Evolutionary conservation across 92 coral and sea anemone species (phyloP).

Genomic region (Epizoanthus stellaris): DNA sequence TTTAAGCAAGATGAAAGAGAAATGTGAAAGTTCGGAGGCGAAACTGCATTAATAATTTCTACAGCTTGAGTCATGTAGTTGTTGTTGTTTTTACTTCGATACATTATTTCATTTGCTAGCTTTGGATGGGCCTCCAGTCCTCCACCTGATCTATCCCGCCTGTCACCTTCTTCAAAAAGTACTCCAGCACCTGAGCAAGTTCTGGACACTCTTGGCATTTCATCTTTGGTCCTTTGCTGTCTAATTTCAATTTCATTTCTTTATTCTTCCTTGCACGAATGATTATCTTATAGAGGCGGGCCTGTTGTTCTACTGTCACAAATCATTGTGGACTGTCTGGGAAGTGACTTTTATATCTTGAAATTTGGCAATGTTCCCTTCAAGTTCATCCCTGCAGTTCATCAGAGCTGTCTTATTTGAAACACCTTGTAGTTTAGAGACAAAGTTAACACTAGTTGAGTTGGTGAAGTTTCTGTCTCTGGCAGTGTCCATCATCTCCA

Average conservation of each 20-base stretch:
- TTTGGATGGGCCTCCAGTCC: constrained; percentile 45
- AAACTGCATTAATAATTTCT: constrained; percentile 30
- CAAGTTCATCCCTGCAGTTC: constrained; percentile 47
- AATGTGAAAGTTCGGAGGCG: constrained; percentile 38
- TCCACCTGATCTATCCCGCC: constrained; percentile 39
- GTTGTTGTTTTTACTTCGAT: constrained; percentile 44
- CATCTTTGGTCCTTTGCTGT: constrained; percentile 28
- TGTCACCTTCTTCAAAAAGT: constrained; percentile 32
- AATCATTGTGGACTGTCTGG: constrained; percentile 23
- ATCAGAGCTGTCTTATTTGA: constrained; percentile 24
- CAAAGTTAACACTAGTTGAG: constrained; percentile 49
- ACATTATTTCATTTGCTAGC: constrained; percentile 20
- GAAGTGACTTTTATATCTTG: constrained; percentile 26
- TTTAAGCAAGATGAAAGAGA: constrained; percentile 39
- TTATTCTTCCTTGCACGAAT: constrained; percentile 26
- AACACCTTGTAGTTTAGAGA: constrained; percentile 35
- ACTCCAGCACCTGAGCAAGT: constrained; percentile 1
- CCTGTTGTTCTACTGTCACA: constrained; percentile 21
- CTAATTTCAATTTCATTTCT: constrained; percentile 28
- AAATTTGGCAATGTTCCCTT: constrained; percentile 32
- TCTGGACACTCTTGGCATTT: constrained; percentile 2
- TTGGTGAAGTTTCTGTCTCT: constrained; percentile 37
- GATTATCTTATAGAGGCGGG: constrained; percentile 21
- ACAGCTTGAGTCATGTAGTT: constrained; percentile 45
- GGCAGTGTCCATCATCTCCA: constrained; percentile 44